Evolutionary conservation across 2,113 vertebrate genomes (phyloP), one percentile per base, ranked within the genome.

Genomic region (Rutilus rutilus): DNA sequence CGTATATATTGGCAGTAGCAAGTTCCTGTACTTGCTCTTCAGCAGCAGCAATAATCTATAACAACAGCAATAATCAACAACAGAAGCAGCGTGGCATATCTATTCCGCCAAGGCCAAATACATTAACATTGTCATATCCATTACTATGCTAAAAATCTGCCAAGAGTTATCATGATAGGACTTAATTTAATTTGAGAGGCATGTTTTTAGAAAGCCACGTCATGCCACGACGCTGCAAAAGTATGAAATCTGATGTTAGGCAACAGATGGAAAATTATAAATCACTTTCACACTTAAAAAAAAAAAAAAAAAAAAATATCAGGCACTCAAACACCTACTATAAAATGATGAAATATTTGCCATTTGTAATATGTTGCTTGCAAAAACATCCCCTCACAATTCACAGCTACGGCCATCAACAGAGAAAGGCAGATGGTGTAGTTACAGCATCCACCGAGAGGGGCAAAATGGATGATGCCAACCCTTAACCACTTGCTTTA

Each of bases 181-280:
- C 39, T 39, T 39, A 39, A 7, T 39, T 36, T 39, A 39, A 39
- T 39, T 6, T 39, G 39, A 7, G 39, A 39, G 39, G 39, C 39
- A 39, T 7, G 39, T 39, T 39, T 7, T 39, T 7, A 39, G 39
- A 39, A 39, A 39, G 6, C 39, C 39, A 36, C 33, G 33, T 5
- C 33, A 36, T 36, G 33, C 33, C 33, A 36, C 33, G 33, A 36
- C 0, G 33, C 33, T 36, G 4, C 33, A 36, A 36, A 36, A 33
- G 33, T 33, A 33, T 33, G 33, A 1, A 27, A 71, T 71, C 67
- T 71, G 67, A 71, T 42, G 21, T 42, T 23, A 42, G 36, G 36
- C 36, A 71, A 21, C 19, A 71, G 67, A 71, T 71, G 67, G 67
- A 42, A 42, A 42, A 39, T 71, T 36, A 42, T 71, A 71, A 71